These are phyloP conservation scores for Vanessa tameamea DNA, from an alignment of 1,140 invertebrate genomes.

Conservation along the genomic window DNA sequence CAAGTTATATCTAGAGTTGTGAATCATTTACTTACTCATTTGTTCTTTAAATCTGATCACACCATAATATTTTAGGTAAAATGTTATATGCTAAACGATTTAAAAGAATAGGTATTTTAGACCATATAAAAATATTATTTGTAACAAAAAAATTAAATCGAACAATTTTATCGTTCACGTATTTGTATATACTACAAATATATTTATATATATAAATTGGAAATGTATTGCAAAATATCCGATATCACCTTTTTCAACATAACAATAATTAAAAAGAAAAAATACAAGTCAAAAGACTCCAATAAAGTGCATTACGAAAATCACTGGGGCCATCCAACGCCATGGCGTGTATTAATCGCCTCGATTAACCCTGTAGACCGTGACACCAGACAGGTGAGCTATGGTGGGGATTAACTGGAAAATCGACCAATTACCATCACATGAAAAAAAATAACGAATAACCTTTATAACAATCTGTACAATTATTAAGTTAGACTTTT, in stretches of 20 bases:
- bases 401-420: conserved; percentile 47
- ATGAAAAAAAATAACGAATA: background rate
- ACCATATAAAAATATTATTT: no score
- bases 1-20: no score
- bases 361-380: conserved; percentile 25
- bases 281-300: background rate
- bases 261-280: background rate
- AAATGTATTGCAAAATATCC: no score
- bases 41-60: no score
- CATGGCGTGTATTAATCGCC: conserved; percentile 29
- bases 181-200: no score
- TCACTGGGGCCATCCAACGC: background rate
- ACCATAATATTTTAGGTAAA: no score
- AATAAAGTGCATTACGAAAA: conserved; percentile 13
- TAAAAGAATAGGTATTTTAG: no score
- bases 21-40: no score
- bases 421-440: conserved; percentile 24
- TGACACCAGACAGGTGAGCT: conserved; percentile 40
- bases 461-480: background rate
- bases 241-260: background rate
- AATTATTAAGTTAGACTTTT: background rate
- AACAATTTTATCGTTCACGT: no score
- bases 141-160: no score
- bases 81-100: no score
- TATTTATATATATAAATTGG: no score